A percentile compares a stretch with the other conserved stretches of the same genome.
Evolutionary conservation across 1,140 invertebrate genomes (phyloP).

Genomic region (Magallana ariakensis): DNA sequence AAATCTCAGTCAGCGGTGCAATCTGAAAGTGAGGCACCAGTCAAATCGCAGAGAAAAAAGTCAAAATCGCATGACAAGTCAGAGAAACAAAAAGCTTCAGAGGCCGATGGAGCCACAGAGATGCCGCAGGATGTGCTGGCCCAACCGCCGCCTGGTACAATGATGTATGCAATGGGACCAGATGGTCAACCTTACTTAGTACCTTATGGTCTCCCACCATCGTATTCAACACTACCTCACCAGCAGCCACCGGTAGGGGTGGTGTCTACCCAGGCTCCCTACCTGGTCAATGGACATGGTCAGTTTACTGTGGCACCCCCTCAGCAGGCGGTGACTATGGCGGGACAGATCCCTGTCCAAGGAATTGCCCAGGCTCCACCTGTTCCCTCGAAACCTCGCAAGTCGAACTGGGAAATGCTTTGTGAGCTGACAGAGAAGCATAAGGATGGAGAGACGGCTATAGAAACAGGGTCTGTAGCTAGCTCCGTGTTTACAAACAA

Average conservation of each 20-base stretch:
- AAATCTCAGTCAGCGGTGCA: constrained; percentile 58
- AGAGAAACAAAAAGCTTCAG: not conserved
- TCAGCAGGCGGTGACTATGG: not conserved
- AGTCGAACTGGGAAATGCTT: constrained; percentile 67
- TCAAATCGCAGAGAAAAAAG: constrained; percentile 29
- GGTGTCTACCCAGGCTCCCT: not conserved
- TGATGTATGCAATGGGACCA: constrained; percentile 42
- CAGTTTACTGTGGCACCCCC: not conserved
- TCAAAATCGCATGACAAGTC: constrained; percentile 20
- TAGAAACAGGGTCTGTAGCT: constrained; percentile 60
- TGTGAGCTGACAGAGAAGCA: constrained; percentile 60
- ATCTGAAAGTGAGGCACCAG: not conserved
- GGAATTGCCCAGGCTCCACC: constrained; percentile 3
- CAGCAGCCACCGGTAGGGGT: constrained; percentile 23
- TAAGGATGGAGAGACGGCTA: constrained; percentile 43
- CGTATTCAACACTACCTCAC: constrained; percentile 18
- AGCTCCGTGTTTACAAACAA: constrained; percentile 66
- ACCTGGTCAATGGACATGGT: constrained; percentile 1
- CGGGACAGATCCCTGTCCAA: not conserved
- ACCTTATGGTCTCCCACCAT: constrained; percentile 43
- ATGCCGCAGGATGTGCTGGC: constrained; percentile 32
- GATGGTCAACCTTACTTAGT: constrained; percentile 38
- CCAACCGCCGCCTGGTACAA: not conserved
- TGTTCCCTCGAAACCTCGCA: constrained; percentile 51
- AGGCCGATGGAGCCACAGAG: not conserved